Evolutionary conservation across 2,888 invertebrate genomes (phyloP), one percentile per base, ranked within the genome.

Genomic region (Hydropsyche betteni): DNA sequence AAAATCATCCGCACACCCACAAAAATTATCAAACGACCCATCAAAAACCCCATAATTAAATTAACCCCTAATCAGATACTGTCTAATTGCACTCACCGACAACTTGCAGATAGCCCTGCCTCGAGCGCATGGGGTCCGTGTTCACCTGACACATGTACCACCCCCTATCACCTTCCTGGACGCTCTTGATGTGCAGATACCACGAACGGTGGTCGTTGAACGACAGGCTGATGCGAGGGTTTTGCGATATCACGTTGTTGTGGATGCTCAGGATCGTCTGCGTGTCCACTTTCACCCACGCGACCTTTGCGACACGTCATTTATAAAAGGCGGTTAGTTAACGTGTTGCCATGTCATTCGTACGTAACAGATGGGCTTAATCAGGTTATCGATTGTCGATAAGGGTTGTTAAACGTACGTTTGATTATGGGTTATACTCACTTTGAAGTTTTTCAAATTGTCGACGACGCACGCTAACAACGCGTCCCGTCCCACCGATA

Each of bases 131-230:
- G n/a, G 96, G 96, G 85, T 96, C 95, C 0, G 96, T 96, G 86
- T 96, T 96, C 80, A 96, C 92, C 85, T 96, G 95, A 83, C 95
- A 95, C 95, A 95, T 95, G 82, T 90, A 96, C 95, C 95, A 96
- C 77, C 96, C 96, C 2, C 95, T 89, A 86, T 96, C 96, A 64
- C 91, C 90, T 84, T 96, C 95, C 83, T 95, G 94, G 44, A 94
- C 95, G 83, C 92, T 92, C 84, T 93, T 93, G 84, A 96, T 94
- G 83, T 95, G 96, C 79, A 96, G 89, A 85, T 93, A 96, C 95
- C 96, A 96, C 72, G 95, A 94, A 75, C 95, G 91, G 84, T 95
- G 95, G 86, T 96, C 95, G 85, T 94, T 95, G 88, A 92, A 94
- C 72, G 94, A 92, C 77, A 96, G 87, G 78, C 93, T 93, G 82